Base-by-base conservation (phyloP, 2,888 invertebrate species). In the Parasteatoda lunata region DNA sequence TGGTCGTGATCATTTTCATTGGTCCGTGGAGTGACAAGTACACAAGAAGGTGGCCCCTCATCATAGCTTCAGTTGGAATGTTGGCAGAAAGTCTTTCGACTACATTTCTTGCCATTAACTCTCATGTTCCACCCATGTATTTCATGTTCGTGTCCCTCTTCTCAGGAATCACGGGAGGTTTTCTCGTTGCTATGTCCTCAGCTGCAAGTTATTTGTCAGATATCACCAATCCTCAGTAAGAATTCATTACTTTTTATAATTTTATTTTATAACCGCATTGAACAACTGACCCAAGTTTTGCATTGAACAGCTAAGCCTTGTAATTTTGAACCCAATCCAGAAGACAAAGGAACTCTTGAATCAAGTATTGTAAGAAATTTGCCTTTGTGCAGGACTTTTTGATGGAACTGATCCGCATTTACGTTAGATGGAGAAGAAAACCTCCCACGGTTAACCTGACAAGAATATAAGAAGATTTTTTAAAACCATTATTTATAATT, bases 1-100 rank as follows among this genome's bases (percentile, higher is more conserved):
- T 77, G 30, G 11, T 84, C 5, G 11, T 59, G 4, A 71, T 77
- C 54, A 66, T 78, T 47, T 73, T 78, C 51, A 72, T 77, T 3
- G 84, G 71, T 13, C 72, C 77, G 1, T 84, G 78, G 77, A 84
- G 84, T 54, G 84, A 84, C 47, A 84, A 59, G 13, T 84, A 84
- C 48, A 72, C 72, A 9, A 65, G 84, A 52, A 84, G 64, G 15
- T 13, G 52, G 9, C 84, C 77, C 66, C 59, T 84, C 45, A 15
- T 77, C 7, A 6, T 78, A 5, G 66, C 84, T 7, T 7, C 78
- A 6, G 8, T 73, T 3, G 84, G 84, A 3, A 13, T 52, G 3
- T n/a, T 68, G 3, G 5, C 72, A 15, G 5, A 30, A 52, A 72
- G 65, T 30, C 9, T 73, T 11, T 65, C 65, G 5, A 8, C 30